phyloP scores from a whole-genome alignment of 2,888 invertebrate species.

The Autographa gamma region DNA sequence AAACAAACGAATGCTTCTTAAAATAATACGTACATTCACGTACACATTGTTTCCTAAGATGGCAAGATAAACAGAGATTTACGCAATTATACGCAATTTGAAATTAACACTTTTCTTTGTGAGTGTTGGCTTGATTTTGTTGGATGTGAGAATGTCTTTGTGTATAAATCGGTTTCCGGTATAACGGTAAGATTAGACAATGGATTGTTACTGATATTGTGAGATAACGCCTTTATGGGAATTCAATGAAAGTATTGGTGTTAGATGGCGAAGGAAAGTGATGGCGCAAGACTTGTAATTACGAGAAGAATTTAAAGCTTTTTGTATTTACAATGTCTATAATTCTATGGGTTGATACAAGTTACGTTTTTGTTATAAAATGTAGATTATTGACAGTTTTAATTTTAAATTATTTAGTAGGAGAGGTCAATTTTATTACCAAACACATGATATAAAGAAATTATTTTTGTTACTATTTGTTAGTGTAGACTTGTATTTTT shows the following conservation, averaged over 20 bases:
- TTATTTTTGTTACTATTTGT: too few species aligned
- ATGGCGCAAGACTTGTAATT: not conserved
- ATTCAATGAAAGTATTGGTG: constrained; percentile 28
- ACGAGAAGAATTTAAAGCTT: not conserved
- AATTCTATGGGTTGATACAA: not conserved
- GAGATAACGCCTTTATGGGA: constrained; percentile 37
- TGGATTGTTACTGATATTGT: constrained; percentile 40
- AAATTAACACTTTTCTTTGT: constrained; percentile 59
- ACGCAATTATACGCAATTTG: constrained; percentile 60
- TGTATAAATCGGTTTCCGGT: constrained; percentile 40
- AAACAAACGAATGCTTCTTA: constrained; percentile 39
- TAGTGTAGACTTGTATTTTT: too few species aligned
- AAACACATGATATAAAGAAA: not conserved
- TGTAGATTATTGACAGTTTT: not conserved
- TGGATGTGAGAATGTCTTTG: constrained; percentile 39
- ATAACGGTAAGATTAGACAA: constrained; percentile 39
- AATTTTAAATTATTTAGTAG: not conserved
- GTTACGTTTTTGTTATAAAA: not conserved
- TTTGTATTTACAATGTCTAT: not conserved
- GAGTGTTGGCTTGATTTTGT: constrained; percentile 37
- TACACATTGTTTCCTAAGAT: constrained; percentile 58
- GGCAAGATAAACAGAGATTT: constrained; percentile 54
- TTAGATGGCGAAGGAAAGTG: not conserved
- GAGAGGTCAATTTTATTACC: not conserved
- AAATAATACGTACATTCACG: constrained; percentile 58